Conservation (phyloP, 1,140 invertebrate genomes). For the Micrasema minimum region DNA sequence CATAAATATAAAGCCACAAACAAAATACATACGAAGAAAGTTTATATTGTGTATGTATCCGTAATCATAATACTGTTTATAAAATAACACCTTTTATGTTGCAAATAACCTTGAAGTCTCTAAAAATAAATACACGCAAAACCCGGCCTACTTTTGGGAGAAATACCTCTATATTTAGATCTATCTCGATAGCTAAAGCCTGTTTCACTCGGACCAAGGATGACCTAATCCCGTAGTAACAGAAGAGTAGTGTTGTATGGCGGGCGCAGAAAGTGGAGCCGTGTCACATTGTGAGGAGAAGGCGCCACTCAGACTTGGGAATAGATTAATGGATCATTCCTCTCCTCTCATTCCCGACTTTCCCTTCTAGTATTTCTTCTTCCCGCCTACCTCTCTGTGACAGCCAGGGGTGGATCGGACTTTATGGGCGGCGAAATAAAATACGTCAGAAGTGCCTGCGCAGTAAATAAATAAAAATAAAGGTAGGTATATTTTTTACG, state of each 20-base stretch:
- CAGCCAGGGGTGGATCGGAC: conserved; percentile 11
- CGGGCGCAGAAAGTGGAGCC: conserved; percentile 36
- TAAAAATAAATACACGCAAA: no score
- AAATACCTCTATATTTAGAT: conserved; percentile 17
- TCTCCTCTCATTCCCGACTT: conserved; percentile 55
- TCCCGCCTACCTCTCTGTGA: conserved; percentile 29
- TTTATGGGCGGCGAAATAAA: no score
- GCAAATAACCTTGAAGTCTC: no score
- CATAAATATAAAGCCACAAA: no score
- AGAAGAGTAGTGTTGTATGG: conserved; percentile 1
- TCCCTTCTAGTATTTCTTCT: conserved; percentile 8
- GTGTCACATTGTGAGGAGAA: conserved; percentile 50
- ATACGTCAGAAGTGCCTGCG: no score
- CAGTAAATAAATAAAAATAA: no score
- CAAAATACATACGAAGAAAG: no score
- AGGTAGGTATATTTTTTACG: no score
- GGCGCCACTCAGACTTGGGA: conserved; percentile 71
- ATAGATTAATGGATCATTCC: conserved; percentile 73
- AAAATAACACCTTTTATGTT: no score
- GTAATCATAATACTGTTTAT: no score
- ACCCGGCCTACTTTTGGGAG: no score
- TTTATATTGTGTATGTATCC: no score
- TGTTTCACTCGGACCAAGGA: conserved; percentile 42
- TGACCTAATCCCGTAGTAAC: conserved; percentile 23
- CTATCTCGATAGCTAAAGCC: conserved; percentile 56